Percentiles rank a stretch among this genome's conserved stretches.
phyloP scores from a whole-genome alignment of 30 jellyfish, hydroid and myxozoan species.

The Clytia hemisphaerica region DNA sequence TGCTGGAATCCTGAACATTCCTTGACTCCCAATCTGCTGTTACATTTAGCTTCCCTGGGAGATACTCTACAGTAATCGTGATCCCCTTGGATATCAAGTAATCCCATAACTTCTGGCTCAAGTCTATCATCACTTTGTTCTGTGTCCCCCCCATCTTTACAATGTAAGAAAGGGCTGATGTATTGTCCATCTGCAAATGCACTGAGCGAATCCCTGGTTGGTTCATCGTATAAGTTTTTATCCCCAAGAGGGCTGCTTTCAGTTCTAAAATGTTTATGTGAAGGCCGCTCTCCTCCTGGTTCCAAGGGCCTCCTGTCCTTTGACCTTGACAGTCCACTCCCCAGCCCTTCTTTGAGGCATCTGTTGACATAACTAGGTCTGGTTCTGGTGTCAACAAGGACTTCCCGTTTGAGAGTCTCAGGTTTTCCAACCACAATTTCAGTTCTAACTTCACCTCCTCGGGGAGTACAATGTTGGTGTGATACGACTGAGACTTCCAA shows the following conservation, averaged over 20 bases:
- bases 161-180: constrained; percentile 12
- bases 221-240: not conserved
- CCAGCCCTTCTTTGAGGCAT: constrained; percentile 47
- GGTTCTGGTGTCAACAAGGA: not conserved
- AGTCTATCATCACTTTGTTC: constrained; percentile 18
- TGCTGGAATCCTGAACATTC: constrained; percentile 35
- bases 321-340: constrained; percentile 18
- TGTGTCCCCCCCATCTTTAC: constrained; percentile 30
- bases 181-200: constrained; percentile 27
- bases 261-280: constrained; percentile 25
- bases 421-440: constrained; percentile 11
- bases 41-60: constrained; percentile 26
- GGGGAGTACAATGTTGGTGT: not conserved
- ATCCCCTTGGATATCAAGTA: constrained; percentile 20
- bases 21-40: constrained; percentile 31
- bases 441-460: constrained; percentile 4
- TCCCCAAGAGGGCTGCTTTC: constrained; percentile 15
- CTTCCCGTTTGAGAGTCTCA: constrained; percentile 26
- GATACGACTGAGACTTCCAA: not conserved
- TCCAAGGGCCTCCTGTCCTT: constrained; percentile 22
- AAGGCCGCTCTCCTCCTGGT: constrained; percentile 3
- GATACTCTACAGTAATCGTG: constrained; percentile 34
- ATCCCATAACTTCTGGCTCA: constrained; percentile 28
- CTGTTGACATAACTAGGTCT: constrained; percentile 6
- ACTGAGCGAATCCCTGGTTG: not conserved